Percentiles rank a stretch among this genome's conserved stretches.
phyloP scores from a whole-genome alignment of 2,888 invertebrate species.

The Chloroclystis v-ata region DNA sequence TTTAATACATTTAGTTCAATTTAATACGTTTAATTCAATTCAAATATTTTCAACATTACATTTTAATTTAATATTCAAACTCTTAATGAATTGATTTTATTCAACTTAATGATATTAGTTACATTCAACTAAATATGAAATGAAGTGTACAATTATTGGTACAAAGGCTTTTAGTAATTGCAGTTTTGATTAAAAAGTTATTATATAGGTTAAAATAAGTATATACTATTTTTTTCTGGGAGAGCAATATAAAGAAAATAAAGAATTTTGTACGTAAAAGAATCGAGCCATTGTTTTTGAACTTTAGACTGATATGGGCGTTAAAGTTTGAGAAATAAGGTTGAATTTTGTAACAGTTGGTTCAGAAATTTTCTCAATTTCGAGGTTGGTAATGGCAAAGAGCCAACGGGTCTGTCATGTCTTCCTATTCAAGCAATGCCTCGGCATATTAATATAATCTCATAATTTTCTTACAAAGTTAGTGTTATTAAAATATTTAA shows the following conservation, averaged over 20 bases:
- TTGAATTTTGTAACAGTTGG: constrained; percentile 43
- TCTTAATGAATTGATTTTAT: too few relatives aligned
- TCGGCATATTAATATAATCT: constrained; percentile 31
- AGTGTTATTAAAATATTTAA: neutral
- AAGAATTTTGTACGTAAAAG: constrained; percentile 23
- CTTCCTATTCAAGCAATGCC: constrained; percentile 42
- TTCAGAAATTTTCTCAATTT: constrained; percentile 58
- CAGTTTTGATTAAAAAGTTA: too few relatives aligned
- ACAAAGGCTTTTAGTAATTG: too few relatives aligned
- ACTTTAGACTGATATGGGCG: constrained; percentile 30
- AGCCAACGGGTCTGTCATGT: constrained; percentile 50
- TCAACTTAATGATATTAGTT: too few relatives aligned
- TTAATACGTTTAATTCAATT: too few relatives aligned
- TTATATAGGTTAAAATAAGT: too few relatives aligned
- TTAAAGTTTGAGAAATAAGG: constrained; percentile 39
- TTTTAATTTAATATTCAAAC: too few relatives aligned
- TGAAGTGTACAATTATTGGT: too few relatives aligned
- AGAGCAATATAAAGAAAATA: constrained; percentile 30
- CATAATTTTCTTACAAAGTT: neutral
- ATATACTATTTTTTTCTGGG: too few relatives aligned
- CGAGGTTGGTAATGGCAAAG: constrained; percentile 51
- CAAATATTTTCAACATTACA: too few relatives aligned
- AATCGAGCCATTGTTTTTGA: constrained; percentile 20
- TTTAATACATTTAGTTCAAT: too few relatives aligned
- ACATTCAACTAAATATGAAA: too few relatives aligned